phyloP scores from a whole-genome alignment of 2,888 invertebrate genomes.

The Drosophila dives region DNA sequence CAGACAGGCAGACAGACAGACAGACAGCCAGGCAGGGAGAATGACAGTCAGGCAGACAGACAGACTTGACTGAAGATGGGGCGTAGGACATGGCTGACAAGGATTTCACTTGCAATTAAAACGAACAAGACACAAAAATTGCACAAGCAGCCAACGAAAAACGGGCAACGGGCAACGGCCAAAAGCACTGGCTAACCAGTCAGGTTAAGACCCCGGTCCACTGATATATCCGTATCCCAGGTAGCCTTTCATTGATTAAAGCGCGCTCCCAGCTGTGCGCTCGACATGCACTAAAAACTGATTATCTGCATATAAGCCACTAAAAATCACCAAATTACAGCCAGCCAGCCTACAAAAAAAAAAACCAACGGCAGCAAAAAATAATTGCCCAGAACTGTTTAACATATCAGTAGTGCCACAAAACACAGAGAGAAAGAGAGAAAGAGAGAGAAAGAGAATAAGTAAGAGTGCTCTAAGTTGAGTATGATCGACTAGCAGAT shows the following conservation, averaged over 20 bases:
- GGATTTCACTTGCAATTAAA: slow-evolving; percentile 82
- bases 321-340: slow-evolving; percentile 55
- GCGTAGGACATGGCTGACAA: slow-evolving; percentile 67
- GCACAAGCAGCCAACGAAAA: slow-evolving; percentile 28
- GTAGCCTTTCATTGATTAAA: slow-evolving; percentile 74
- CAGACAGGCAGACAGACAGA: slow-evolving; percentile 31
- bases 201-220: slow-evolving; percentile 2
- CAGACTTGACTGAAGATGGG: slow-evolving; percentile 23
- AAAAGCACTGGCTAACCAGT: slow-evolving; percentile 19
- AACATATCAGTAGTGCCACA: slow-evolving; percentile 68
- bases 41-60: slow-evolving; percentile 1
- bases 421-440: slow-evolving; percentile 21
- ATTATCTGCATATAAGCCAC: slow-evolving; percentile 79
- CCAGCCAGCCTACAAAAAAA: slow-evolving; percentile 2
- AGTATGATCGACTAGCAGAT: not conserved
- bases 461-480: not conserved
- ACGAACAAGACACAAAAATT: slow-evolving; percentile 78
- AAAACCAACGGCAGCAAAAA: slow-evolving; percentile 51
- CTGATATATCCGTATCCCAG: slow-evolving; percentile 15
- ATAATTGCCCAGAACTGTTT: slow-evolving; percentile 82
- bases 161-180: not conserved
- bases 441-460: slow-evolving; percentile 13
- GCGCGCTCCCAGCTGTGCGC: slow-evolving; percentile 64
- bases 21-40: slow-evolving; percentile 18
- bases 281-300: slow-evolving; percentile 76